Evolutionary conservation across 2,113 vertebrate genomes (phyloP), one percentile per base, ranked within the genome.

Genomic region (Caracal caracal): DNA sequence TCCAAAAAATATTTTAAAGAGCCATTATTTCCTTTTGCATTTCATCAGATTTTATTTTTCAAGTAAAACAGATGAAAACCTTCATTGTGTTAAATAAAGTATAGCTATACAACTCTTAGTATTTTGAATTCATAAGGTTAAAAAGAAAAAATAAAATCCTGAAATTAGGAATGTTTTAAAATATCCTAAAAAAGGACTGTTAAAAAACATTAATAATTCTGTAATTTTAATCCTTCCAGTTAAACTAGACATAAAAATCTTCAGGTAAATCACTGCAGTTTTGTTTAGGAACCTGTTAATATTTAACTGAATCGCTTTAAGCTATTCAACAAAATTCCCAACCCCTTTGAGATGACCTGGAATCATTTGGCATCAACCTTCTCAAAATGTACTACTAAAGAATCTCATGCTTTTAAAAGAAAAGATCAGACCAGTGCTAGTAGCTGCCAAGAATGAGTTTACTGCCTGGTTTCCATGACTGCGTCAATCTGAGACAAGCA

Each of bases 401-500:
- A 97, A 93, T 96, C 80, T 96, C 61, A 63, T 89, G 94, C 78
- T 90, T 96, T 97, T 97, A 90, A 96, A 97, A 82, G 81, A 96
- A 97, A 95, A 63, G 78, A 94, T 96, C 85, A 87, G 88, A 88
- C 78, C 79, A 92, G 11, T 28, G 90, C 56, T 47, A 92, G 82
- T 35, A 94, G 94, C 82, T 97, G 96, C 97, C 94, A 98, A 96
- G 93, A 95, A 95, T 93, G 94, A 95, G 90, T 96, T 97, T 97
- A 96, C 84, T 88, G 96, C 88, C 90, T 96, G 37, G 97, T 97
- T 97, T 95, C 94, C 96, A 96, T 94, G 94, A 97, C 97, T 97
- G 90, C 97, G 88, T 94, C 96, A 94, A 97, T 98, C 97, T 94
- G 95, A 88, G 82, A 93, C 28, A 19, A 93, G 85, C 37, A 22